These are phyloP conservation scores for Drosophila oshimai DNA, from an alignment of 1,140 invertebrate species.

Conservation along the genomic window DNA sequence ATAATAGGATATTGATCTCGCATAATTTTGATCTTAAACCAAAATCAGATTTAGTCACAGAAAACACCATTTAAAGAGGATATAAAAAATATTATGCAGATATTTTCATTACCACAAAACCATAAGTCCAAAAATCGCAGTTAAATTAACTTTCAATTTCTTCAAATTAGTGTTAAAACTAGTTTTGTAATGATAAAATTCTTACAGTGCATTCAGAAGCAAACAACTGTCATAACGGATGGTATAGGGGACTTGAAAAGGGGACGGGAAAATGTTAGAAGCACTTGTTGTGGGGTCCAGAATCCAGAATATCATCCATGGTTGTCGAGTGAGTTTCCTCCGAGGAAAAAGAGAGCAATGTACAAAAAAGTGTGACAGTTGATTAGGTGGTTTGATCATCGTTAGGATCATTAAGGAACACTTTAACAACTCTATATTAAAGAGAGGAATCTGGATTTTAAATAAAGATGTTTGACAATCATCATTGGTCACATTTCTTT, in stretches of 20 bases:
- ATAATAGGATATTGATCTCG: too few species aligned
- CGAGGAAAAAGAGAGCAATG: neutral
- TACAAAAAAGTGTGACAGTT: slow-evolving; percentile 33
- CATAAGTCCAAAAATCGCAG: too few species aligned
- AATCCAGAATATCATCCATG: slow-evolving; percentile 1
- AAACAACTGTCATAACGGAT: slow-evolving; percentile 7
- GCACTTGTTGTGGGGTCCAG: slow-evolving; percentile 33
- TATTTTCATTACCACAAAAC: too few species aligned
- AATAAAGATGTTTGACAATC: neutral
- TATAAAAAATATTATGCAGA: too few species aligned
- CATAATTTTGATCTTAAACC: too few species aligned
- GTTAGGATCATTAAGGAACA: slow-evolving; percentile 32
- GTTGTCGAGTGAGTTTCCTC: slow-evolving; percentile 8
- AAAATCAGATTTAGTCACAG: too few species aligned
- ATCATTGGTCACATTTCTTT: neutral
- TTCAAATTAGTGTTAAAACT: too few species aligned
- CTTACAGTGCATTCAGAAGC: slow-evolving; percentile 12
- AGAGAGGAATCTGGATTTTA: neutral
- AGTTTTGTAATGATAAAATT: neutral
- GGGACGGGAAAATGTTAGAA: neutral
- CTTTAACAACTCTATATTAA: slow-evolving; percentile 30
- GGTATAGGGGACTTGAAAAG: neutral
- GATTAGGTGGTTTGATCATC: slow-evolving; percentile 36
- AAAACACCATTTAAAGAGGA: too few species aligned
- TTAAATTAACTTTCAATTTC: too few species aligned